A percentile compares a stretch with the other conserved stretches of the same genome.
These are phyloP conservation scores for Paraescarpia echinospica DNA, from an alignment of 1,140 invertebrate species.

Conservation along the genomic window DNA sequence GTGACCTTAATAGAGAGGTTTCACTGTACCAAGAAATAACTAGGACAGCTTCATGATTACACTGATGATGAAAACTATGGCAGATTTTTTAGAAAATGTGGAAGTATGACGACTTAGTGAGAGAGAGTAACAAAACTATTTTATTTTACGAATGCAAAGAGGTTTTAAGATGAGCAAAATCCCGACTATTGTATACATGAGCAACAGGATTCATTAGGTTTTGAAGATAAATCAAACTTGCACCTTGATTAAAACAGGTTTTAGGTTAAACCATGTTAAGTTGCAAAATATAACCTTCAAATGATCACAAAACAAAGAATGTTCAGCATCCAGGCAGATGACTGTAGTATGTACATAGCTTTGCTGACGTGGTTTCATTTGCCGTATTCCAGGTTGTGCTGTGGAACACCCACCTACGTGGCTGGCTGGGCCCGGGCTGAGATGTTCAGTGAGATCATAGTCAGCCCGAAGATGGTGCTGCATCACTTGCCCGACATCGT, in stretches of 20 bases:
- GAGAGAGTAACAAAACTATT: too few relatives aligned
- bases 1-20: too few relatives aligned
- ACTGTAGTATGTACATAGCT: not conserved
- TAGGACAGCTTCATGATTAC: not conserved
- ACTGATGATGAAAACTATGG: not conserved
- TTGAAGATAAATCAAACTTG: too few relatives aligned
- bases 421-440: slow-evolving; percentile 52
- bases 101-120: too few relatives aligned
- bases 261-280: too few relatives aligned
- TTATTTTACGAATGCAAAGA: too few relatives aligned
- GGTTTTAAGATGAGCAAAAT: too few relatives aligned
- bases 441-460: slow-evolving; percentile 54
- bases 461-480: slow-evolving; percentile 57
- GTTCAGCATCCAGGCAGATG: not conserved
- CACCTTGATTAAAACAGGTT: too few relatives aligned
- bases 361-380: not conserved
- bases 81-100: not conserved
- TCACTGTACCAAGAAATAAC: not conserved
- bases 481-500: slow-evolving; percentile 57
- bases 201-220: too few relatives aligned
- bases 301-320: not conserved
- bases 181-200: too few relatives aligned
- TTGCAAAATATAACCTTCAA: too few relatives aligned
- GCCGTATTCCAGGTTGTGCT: slow-evolving; percentile 32
- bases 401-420: slow-evolving; percentile 39